Conservation (phyloP, 2,888 invertebrate species). For the Leucophenga montana region DNA sequence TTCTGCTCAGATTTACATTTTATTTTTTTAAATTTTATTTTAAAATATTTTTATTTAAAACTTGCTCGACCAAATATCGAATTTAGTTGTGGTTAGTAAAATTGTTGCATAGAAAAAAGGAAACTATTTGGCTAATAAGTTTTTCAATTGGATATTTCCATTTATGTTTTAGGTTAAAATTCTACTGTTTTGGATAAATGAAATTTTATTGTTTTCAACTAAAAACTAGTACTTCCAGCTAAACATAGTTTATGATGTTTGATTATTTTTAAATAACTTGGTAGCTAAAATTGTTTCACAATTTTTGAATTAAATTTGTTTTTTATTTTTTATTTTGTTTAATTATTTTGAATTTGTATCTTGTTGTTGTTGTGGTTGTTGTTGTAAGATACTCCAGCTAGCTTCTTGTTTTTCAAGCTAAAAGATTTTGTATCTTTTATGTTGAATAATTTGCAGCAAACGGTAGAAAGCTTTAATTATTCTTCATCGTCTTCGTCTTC, state of each 20-base stretch:
- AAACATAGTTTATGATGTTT: neutral
- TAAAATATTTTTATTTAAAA: conserved; percentile 22
- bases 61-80: conserved; percentile 1
- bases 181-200: neutral
- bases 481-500: too few species aligned
- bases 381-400: neutral
- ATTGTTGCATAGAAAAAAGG: conserved; percentile 13
- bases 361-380: neutral
- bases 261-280: conserved; percentile 5
- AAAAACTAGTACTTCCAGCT: conserved; percentile 23
- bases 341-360: conserved; percentile 12
- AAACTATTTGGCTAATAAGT: conserved; percentile 23
- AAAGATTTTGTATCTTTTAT: conserved; percentile 33
- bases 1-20: conserved; percentile 29
- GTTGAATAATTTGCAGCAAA: conserved; percentile 24
- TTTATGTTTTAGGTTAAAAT: neutral
- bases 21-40: conserved; percentile 16
- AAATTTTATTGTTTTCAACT: neutral
- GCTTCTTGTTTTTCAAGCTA: neutral
- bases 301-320: conserved; percentile 22
- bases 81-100: conserved; percentile 6
- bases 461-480: conserved; percentile 44
- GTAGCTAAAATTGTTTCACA: conserved; percentile 15
- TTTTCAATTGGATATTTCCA: conserved; percentile 6
- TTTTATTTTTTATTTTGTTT: conserved; percentile 30